Base-by-base conservation (phyloP, 2,113 vertebrate genomes). In the Cygnus buccinator region DNA sequence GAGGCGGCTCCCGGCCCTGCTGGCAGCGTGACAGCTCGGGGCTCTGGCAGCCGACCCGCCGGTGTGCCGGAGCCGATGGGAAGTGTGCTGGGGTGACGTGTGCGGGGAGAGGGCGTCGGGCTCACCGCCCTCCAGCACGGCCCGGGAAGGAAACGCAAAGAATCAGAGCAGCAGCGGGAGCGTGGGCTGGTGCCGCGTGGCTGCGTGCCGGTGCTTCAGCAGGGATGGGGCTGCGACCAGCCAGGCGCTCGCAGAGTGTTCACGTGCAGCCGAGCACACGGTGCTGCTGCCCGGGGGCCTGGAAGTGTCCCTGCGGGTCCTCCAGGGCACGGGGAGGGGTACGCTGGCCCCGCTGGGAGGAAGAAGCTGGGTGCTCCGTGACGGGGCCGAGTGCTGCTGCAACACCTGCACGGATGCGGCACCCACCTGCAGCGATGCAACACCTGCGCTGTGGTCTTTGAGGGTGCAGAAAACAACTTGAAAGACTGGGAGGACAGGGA, bases 61-160 rank as follows among this genome's bases (percentile, higher is more conserved):
- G 20, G 0, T 13, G 71, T 18, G 79, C 78, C 6, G 48, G 75
- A 76, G 83, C 75, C 55, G 35, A 12, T 52, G 72, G 79, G 54
- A 70, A 10, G 79, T 50, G 39, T 62, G 71, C n/a, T 41, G 43
- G 61, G 63, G n/a, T 10, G 62, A 46, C 29, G 65, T 43, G 59
- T 44, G 43, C 0, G 1, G 13, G 5, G 21, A 13, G 29, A 15
- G n/a, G 9, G 18, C 0, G 3, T 11, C 1, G 1, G 28, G 35
- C 48, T 79, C 7, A 0, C 28, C 43, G 44, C 63, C 33, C n/a
- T 54, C 11, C 62, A 6, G 55, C 3, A 1, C 10, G 20, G 28
- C 17, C 68, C 4, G 10, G 33, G 7, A 25, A 33, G 85, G 63
- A 55, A 54, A 70, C 62, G 23, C 10, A 41, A 41, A 28, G 20